phyloP scores from a whole-genome alignment of 1,140 invertebrate species.

The Rhagoletis zephyria region DNA sequence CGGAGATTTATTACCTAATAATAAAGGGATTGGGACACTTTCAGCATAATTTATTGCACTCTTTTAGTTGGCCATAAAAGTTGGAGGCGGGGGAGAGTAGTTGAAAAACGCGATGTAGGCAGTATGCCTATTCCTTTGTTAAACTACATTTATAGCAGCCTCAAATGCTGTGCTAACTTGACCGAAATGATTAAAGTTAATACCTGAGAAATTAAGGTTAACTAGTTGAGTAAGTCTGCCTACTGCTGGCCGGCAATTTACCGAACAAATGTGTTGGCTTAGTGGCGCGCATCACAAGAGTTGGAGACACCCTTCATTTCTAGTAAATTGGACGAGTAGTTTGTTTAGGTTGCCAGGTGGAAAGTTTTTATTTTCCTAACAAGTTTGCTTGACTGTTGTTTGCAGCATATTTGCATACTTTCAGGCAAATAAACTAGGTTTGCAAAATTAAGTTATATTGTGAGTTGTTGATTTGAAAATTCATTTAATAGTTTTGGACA shows the following conservation, averaged over 20 bases:
- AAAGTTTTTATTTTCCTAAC: background rate
- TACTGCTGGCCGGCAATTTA: background rate
- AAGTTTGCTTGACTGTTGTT: background rate
- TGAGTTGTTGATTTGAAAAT: slow-evolving; percentile 14
- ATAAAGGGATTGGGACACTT: slow-evolving; percentile 57
- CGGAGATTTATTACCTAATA: slow-evolving; percentile 59
- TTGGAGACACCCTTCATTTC: too few species aligned
- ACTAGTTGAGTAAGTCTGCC: background rate
- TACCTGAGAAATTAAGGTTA: slow-evolving; percentile 58
- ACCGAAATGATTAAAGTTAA: slow-evolving; percentile 54
- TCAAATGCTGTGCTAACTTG: background rate
- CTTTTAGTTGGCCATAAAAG: slow-evolving; percentile 51
- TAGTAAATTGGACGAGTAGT: background rate
- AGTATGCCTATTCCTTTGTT: background rate
- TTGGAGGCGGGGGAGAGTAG: background rate
- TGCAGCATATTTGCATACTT: slow-evolving; percentile 23
- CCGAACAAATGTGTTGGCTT: background rate
- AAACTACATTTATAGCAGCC: background rate
- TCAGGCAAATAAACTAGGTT: slow-evolving; percentile 12
- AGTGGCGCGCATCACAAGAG: too few species aligned
- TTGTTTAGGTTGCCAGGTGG: slow-evolving; percentile 10
- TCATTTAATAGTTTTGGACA: background rate
- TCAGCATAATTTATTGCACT: slow-evolving; percentile 56
- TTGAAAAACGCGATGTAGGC: background rate
- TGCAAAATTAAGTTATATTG: background rate